Evolutionary conservation across 1,140 invertebrate species (phyloP).

Genomic region (Ips typographus): DNA sequence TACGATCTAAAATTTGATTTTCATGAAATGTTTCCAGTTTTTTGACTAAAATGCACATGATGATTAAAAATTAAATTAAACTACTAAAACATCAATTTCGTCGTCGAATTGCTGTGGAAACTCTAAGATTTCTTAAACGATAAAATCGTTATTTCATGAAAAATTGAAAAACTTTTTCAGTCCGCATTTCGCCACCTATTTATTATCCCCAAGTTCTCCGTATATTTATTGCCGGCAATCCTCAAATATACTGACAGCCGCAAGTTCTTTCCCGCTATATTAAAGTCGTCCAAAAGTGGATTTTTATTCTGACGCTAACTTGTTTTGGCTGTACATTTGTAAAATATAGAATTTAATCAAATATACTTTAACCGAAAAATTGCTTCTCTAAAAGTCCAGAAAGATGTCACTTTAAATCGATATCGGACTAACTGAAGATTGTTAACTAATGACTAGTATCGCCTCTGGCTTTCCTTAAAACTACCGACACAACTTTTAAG

Average conservation of each 20-base stretch:
- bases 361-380: neutral
- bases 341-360: neutral
- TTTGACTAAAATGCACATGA: no score
- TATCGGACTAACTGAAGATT: neutral
- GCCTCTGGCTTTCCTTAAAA: neutral
- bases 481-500: neutral
- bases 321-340: neutral
- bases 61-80: no score
- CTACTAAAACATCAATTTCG: no score
- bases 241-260: conserved; percentile 7
- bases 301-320: neutral
- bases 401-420: neutral
- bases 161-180: conserved; percentile 28
- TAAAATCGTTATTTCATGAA: conserved; percentile 16
- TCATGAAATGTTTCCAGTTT: no score
- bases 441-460: neutral
- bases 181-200: conserved; percentile 24
- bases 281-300: neutral
- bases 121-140: neutral
- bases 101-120: no score
- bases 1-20: no score
- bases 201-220: conserved; percentile 19
- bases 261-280: neutral
- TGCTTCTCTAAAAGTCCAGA: neutral
- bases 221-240: conserved; percentile 21